Base-by-base conservation (phyloP, 2,797 vertebrate genomes). In the Dryobates pubescens region DNA sequence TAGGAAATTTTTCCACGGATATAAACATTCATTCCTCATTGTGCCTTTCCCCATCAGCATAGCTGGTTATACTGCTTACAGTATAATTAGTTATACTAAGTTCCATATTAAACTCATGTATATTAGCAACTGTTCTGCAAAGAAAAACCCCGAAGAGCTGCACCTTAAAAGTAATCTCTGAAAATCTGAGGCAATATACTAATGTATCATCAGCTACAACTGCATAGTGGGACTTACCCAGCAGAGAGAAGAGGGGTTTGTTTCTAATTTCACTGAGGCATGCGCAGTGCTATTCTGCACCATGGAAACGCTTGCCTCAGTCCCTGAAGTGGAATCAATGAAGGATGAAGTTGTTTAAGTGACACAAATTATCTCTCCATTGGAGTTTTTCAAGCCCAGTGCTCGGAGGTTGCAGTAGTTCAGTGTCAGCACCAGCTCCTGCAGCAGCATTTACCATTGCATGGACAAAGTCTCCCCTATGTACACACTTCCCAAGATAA, bases 171-270 rank as follows among this genome's bases (percentile, higher is more conserved):
- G 36, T 38, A 59, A 74, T 49, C 71, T 90, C 47, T 64, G 62
- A 79, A 91, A 83, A 69, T 93, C 76, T 84, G 86, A 84, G 36
- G 22, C 34, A 72, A 17, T 67, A 87, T 89, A 90, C 41, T 84
- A 86, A 89, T 82, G 88, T 94, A 76, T 96, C 92, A 86, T 88
- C 87, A 93, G 67, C 81, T 90, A 64, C 45, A 70, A 34, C 61
- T 96, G 92, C 90, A 87, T 70, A 92, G 88, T 26, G 53, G 75
- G 90, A 76, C 53, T 79, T 61, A 54, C 63, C 75, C 85, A 74
- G 49, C 45, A 81, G 78, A 65, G 53, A 79, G 82, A 82, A 85
- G 84, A 86, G 59, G n/a, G 62, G 47, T 51, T 88, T 84, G 82
- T 86, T 94, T 94, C 70, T 53, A 63, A 23, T 84, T 65, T 56